These are phyloP conservation scores for Coremacera marginata DNA, from an alignment of 2,888 invertebrate species.

Conservation along the genomic window DNA sequence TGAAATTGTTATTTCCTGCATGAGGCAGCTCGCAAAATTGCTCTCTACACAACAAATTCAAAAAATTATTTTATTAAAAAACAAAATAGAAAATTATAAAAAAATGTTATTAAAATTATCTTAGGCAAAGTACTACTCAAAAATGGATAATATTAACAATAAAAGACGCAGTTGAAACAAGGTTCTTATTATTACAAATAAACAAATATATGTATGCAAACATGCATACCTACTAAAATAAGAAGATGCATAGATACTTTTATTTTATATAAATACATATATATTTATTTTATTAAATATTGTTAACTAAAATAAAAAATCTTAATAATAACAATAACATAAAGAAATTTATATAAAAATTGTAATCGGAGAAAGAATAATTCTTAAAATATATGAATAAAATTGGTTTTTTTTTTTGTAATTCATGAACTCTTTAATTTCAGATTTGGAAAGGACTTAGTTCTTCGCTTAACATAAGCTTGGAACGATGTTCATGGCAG, in stretches of 20 bases:
- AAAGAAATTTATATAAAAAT: not conserved
- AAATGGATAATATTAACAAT: not conserved
- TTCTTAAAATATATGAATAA: too few relatives aligned
- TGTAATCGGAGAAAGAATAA: not conserved
- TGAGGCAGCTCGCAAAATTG: not conserved
- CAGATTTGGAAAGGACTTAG: too few relatives aligned
- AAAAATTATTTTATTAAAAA: not conserved
- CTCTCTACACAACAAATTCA: not conserved
- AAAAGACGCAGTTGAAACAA: not conserved
- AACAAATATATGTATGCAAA: not conserved
- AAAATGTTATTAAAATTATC: not conserved
- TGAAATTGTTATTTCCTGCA: constrained; percentile 28
- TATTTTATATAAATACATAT: constrained; percentile 13
- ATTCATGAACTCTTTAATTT: too few relatives aligned
- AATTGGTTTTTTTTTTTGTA: too few relatives aligned
- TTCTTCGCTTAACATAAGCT: too few relatives aligned
- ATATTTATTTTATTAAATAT: constrained; percentile 15
- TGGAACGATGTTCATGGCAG: too few relatives aligned
- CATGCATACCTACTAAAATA: constrained; percentile 12
- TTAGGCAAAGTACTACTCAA: not conserved
- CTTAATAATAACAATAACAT: not conserved
- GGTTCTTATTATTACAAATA: not conserved
- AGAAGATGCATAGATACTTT: not conserved
- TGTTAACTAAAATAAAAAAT: constrained; percentile 14
- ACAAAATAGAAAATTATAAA: not conserved